These are phyloP conservation scores for Ploceus nigricollis DNA, from an alignment of 2,113 vertebrate species.

Conservation along the genomic window DNA sequence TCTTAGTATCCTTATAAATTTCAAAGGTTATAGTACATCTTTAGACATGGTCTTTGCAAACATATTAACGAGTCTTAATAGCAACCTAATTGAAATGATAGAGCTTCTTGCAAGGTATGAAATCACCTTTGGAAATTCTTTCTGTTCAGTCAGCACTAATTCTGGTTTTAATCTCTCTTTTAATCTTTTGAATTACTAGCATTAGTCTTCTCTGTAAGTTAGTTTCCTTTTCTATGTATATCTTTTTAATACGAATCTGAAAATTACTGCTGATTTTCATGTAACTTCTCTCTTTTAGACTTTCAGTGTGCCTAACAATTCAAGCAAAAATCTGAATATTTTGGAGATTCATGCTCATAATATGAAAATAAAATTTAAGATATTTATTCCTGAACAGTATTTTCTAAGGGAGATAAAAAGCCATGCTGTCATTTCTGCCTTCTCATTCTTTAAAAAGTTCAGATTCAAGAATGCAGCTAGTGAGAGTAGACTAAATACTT, in stretches of 20 bases:
- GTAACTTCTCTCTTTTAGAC: neutral
- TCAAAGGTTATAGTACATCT: neutral
- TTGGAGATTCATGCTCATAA: neutral
- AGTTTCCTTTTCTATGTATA: neutral
- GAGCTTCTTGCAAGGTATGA: neutral
- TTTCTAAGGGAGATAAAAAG: neutral
- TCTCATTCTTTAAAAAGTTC: neutral
- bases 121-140: neutral
- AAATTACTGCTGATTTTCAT: neutral
- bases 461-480: neutral
- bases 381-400: neutral
- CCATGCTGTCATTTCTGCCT: accelerated
- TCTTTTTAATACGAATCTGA: neutral
- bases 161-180: neutral
- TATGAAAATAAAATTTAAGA: neutral
- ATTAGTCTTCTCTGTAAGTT: neutral
- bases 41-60: neutral
- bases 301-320: neutral
- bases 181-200: neutral
- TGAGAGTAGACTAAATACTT: neutral
- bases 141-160: neutral
- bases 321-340: neutral
- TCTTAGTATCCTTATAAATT: neutral
- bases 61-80: neutral
- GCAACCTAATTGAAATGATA: neutral